Percentiles rank a stretch among this genome's conserved stretches.
phyloP scores from a whole-genome alignment of 1,140 invertebrate species.

The Melanaphis sacchari region DNA sequence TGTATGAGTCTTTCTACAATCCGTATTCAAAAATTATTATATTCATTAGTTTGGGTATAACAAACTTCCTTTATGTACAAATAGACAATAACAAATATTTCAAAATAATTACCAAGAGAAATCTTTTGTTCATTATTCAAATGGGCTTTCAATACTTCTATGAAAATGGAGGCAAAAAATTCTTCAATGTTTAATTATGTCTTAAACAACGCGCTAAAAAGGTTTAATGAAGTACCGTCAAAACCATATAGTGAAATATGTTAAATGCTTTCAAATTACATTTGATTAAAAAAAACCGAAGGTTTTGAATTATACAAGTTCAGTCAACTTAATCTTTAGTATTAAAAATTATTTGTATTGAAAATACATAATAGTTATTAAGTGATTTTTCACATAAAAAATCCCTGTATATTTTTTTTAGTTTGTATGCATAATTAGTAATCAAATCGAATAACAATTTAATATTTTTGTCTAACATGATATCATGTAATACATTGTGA shows the following conservation, averaged over 20 bases:
- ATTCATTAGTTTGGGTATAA: background rate
- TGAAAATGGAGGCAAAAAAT: background rate
- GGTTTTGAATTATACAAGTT: background rate
- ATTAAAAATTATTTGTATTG: background rate
- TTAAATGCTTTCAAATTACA: background rate
- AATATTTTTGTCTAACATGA: background rate
- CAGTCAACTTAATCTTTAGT: background rate
- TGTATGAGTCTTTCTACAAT: background rate
- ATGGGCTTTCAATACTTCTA: slow-evolving; percentile 19
- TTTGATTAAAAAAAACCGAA: background rate
- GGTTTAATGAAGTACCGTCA: background rate
- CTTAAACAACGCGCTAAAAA: background rate
- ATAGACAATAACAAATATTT: background rate
- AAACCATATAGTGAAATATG: background rate
- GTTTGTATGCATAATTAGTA: background rate
- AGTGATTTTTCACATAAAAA: background rate
- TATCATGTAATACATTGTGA: too few species aligned
- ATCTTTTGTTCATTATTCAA: background rate
- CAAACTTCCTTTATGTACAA: background rate
- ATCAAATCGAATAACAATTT: too few species aligned
- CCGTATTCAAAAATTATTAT: background rate
- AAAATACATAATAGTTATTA: background rate
- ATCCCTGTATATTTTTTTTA: background rate
- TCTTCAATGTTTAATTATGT: background rate
- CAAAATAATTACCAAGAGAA: background rate